Evolutionary conservation across 2,113 vertebrate genomes (phyloP).

Genomic region (Dicrurus megarhynchus): DNA sequence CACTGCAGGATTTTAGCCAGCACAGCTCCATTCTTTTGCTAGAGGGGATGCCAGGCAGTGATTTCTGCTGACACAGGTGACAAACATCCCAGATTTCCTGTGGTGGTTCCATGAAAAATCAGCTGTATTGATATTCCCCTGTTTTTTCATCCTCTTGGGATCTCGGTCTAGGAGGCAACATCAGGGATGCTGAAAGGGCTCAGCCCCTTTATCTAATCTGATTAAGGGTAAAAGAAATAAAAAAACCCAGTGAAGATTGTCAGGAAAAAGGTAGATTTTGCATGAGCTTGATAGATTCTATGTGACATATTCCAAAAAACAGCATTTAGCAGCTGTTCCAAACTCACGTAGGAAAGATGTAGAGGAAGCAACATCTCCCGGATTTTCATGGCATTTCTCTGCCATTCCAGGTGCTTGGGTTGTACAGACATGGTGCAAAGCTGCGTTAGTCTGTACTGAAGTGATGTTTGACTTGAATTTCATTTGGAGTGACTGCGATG

Average conservation of each 20-base stretch:
- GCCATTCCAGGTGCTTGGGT: neutral
- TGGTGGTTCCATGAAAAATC: neutral
- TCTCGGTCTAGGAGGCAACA: accelerated
- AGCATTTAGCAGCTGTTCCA: neutral
- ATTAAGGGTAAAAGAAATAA: neutral
- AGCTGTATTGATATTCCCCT: neutral
- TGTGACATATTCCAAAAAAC: neutral
- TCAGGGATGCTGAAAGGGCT: neutral
- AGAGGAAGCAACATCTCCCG: neutral
- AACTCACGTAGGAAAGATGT: neutral
- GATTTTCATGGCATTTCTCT: neutral
- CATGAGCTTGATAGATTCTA: neutral
- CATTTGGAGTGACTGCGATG: neutral
- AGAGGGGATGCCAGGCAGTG: neutral
- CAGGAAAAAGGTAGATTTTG: neutral
- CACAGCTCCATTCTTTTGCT: neutral
- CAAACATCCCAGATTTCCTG: neutral
- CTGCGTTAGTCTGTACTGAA: neutral
- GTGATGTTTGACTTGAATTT: neutral
- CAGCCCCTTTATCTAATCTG: neutral
- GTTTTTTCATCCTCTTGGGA: neutral
- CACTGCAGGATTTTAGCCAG: neutral
- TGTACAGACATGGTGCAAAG: no score
- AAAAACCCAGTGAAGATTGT: neutral
- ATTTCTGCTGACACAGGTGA: neutral